These are phyloP conservation scores for Cyrtonyx montezumae DNA, from an alignment of 2,113 vertebrate species.

Conservation along the genomic window DNA sequence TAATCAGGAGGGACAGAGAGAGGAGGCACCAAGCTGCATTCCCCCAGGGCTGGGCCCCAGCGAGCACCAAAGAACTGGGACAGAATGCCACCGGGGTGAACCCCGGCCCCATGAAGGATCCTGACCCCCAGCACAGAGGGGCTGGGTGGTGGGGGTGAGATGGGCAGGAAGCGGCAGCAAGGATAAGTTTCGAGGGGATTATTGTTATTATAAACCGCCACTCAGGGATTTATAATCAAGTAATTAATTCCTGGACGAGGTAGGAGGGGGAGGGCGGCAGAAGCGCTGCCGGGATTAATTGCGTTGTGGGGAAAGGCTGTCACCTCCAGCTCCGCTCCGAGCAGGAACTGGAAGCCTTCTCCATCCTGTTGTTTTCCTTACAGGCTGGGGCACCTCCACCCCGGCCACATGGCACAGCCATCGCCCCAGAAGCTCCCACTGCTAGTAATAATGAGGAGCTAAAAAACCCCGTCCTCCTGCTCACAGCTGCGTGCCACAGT, in stretches of 20 bases:
- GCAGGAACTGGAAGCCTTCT: constrained; percentile 40
- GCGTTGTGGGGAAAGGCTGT: constrained; percentile 55
- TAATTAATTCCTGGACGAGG: constrained; percentile 73
- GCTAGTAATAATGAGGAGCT: not conserved
- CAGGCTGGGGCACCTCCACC: constrained; percentile 6
- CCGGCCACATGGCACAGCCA: not conserved
- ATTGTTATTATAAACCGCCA: constrained; percentile 60
- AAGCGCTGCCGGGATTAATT: constrained; percentile 58
- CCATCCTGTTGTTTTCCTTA: constrained; percentile 30
- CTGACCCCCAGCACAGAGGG: not conserved
- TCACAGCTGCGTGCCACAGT: not conserved
- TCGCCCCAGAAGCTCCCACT: not conserved
- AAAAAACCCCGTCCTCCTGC: not conserved
- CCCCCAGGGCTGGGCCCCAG: not conserved
- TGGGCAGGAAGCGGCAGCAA: not conserved
- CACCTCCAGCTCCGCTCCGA: constrained; percentile 47
- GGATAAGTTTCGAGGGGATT: constrained; percentile 66
- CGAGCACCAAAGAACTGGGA: not conserved
- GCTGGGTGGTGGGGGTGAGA: not conserved
- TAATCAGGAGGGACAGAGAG: constrained; percentile 46
- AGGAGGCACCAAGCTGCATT: not conserved
- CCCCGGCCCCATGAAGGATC: not conserved
- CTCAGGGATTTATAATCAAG: constrained; percentile 70
- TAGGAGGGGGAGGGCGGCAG: constrained; percentile 51
- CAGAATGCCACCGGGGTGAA: not conserved